phyloP scores from a whole-genome alignment of 2,888 invertebrate species.

The Deroplatys truncata region DNA sequence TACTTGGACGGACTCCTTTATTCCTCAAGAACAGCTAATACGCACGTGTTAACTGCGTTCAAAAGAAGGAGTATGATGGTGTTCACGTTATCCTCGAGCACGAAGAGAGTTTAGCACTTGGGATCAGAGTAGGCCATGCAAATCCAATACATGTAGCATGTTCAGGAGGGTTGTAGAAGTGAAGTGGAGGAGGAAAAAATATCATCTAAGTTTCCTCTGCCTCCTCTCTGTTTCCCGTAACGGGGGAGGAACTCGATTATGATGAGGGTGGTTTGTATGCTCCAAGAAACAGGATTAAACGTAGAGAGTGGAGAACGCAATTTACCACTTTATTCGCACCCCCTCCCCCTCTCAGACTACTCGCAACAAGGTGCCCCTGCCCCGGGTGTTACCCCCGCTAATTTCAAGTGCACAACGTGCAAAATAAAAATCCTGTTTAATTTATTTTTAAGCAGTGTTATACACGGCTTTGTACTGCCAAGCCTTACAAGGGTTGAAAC shows the following conservation, averaged over 20 bases:
- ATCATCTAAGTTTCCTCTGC: background rate
- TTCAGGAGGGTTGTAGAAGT: background rate
- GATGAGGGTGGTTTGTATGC: slow-evolving; percentile 3
- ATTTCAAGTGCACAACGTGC: background rate
- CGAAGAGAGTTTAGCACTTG: background rate
- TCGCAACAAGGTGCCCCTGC: background rate
- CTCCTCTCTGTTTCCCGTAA: background rate
- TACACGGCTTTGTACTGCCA: background rate
- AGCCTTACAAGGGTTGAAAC: background rate
- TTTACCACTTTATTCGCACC: background rate
- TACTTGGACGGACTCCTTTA: background rate
- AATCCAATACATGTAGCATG: background rate
- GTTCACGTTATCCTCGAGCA: background rate
- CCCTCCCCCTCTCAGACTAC: background rate
- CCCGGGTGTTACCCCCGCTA: background rate
- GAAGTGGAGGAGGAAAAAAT: background rate
- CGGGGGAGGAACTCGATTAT: background rate
- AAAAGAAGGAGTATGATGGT: background rate
- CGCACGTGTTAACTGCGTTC: background rate
- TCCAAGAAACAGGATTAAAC: background rate
- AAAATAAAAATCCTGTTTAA: background rate
- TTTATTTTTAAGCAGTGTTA: background rate
- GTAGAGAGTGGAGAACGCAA: background rate
- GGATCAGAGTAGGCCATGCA: background rate
- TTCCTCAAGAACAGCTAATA: background rate